Base-by-base conservation (phyloP, 2,888 invertebrate species). In the Drosophila melanosoma region DNA sequence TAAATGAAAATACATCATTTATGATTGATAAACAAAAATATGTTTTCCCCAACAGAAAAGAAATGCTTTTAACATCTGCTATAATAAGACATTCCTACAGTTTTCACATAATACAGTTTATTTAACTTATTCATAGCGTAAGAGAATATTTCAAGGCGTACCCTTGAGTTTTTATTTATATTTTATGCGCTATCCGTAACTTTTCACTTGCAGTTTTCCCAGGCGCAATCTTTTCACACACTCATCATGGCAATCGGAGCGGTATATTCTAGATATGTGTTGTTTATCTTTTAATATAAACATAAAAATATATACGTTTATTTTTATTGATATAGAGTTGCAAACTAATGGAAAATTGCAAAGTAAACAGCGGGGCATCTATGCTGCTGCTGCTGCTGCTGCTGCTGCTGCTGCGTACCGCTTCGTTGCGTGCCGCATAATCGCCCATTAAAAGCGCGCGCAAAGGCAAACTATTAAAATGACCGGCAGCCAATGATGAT, bases 391-490 rank as follows among this genome's bases (percentile, higher is more conserved):
- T 29, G 29, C 26, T 26, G 26, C 26, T 23, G 23, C 23, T 26
- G 26, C 26, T 26, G 26, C 29, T 0, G 29, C 29, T 29, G 29
- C 29, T 29, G 29, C 29, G 5, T 26, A 29, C 29, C 38, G 20
- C 17, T 56, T 17, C 49, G 29, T 26, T 53, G 12, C 45, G 26
- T n/a, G 15, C 33, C 48, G 51, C 74, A 74, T 72, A 69, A 80
- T 74, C 78, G 70, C 65, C 57, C 73, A 84, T 84, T 84, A 74
- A 80, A 86, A 82, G 70, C 61, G 80, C 81, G 83, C 87, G 74
- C 82, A 84, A 83, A 79, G 86, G 76, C 88, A 88, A 85, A 88
- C 86, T 83, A 83, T 86, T 85, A 87, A 82, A 77, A 70, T 71
- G 81, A 69, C 85, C 81, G 85, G 62, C 79, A 23, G 76, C 72